These are phyloP conservation scores for Dynastes grantii DNA, from an alignment of 2,888 invertebrate genomes.

Conservation along the genomic window DNA sequence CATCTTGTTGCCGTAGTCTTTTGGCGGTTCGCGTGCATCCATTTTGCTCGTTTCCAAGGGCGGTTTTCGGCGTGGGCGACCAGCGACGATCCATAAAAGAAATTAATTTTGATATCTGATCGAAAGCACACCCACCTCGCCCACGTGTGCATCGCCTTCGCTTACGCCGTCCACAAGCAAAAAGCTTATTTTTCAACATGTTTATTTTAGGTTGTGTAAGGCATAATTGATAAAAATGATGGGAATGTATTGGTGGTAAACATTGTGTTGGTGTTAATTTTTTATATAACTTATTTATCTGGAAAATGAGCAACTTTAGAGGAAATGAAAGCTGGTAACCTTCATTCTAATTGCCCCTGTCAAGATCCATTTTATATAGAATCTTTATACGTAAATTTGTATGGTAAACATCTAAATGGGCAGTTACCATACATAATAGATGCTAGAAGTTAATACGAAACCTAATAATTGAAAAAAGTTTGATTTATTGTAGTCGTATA, in stretches of 20 bases:
- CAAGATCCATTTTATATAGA: too few relatives aligned
- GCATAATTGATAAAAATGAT: not conserved
- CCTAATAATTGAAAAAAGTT: too few relatives aligned
- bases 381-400: too few relatives aligned
- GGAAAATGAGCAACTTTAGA: not conserved
- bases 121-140: conserved; percentile 21
- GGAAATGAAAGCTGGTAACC: too few relatives aligned
- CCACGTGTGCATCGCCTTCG: conserved; percentile 21
- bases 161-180: not conserved
- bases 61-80: conserved; percentile 24
- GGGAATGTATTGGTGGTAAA: not conserved
- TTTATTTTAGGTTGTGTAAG: conserved; percentile 16
- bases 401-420: too few relatives aligned
- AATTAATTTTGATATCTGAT: conserved; percentile 49
- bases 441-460: too few relatives aligned
- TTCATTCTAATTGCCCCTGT: too few relatives aligned
- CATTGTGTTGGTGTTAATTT: not conserved
- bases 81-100: conserved; percentile 10
- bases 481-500: too few relatives aligned
- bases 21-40: conserved; percentile 3
- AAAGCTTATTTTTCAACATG: not conserved
- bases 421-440: too few relatives aligned
- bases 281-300: not conserved
- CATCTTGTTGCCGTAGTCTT: conserved; percentile 42
- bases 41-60: conserved; percentile 36